Evolutionary conservation across 64 coral and sea anemone genomes (phyloP), one percentile per base, ranked within the genome.

Genomic region (Hydrozoanthus tunicans): DNA sequence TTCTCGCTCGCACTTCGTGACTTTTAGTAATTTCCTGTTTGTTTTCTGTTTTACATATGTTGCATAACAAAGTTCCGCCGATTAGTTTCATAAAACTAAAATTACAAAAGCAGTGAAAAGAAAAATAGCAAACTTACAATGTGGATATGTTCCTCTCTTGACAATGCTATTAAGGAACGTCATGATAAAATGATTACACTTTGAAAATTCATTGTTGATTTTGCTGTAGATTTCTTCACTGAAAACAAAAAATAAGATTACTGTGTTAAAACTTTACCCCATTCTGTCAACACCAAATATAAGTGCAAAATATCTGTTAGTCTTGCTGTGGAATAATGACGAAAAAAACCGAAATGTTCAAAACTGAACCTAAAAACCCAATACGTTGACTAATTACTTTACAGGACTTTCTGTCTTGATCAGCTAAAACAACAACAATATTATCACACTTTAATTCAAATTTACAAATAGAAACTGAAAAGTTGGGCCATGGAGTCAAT

Each of bases 141-240:
- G 95, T 70, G 95, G 95, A 85, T 94, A 96, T 6, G 95, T 84
- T 57, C 95, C 92, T 90, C 95, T 59, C 64, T 96, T 96, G n/a
- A 93, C 83, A 78, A 96, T 93, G 53, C 91, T 96, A 56, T 76
- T 90, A 14, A 96, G 70, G 55, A 91, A 96, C 0, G 92, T 94
- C 75, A 96, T 66, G 79, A 96, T 84, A n/a, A 96, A 96, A 54
- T 93, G 93, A 73, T 94, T 96, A 56, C 95, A 96, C 64, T 96
- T 96, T 17, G 90, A 92, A 92, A 96, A 96, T 81, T 96, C 95
- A 51, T 83, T 81, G 59, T 96, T 90, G 56, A 96, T 92, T 62
- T 94, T 93, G 62, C 61, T 92, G 62, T 89, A 89, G 6, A 62
- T 64, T 8, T 92, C 90, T 43, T 94, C 83, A 82, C 95, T 96